phyloP scores from a whole-genome alignment of 2,888 invertebrate genomes.

The Coenonympha arcania region DNA sequence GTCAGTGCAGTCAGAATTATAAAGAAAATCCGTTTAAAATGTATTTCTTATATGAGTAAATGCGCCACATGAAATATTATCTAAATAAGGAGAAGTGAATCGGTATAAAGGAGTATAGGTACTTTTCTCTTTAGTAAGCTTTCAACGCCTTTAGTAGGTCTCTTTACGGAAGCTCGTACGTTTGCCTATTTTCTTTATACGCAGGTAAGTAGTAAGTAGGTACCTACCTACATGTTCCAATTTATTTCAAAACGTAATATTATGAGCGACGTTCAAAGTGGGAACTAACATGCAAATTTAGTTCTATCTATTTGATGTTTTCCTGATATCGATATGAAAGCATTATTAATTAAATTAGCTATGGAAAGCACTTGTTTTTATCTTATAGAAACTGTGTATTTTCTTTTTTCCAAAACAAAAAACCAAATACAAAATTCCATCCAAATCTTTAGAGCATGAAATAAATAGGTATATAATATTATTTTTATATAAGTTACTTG shows the following conservation, averaged over 20 bases:
- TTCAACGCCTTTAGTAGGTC: conserved; percentile 17
- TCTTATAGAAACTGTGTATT: too few relatives aligned
- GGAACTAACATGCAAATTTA: neutral
- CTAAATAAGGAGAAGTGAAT: neutral
- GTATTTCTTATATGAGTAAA: conserved; percentile 19
- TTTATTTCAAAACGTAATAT: neutral
- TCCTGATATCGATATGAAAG: neutral
- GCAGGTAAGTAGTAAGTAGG: too few relatives aligned
- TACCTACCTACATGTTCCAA: conserved; percentile 11
- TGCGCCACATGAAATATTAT: conserved; percentile 13
- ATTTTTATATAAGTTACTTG: too few relatives aligned
- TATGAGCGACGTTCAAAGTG: neutral
- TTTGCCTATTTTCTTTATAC: conserved; percentile 23
- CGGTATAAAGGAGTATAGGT: too few relatives aligned
- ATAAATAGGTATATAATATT: too few relatives aligned
- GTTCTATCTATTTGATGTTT: neutral
- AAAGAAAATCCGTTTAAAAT: too few relatives aligned
- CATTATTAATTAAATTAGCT: neutral
- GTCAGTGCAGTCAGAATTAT: too few relatives aligned
- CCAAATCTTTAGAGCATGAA: too few relatives aligned
- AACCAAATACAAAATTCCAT: too few relatives aligned
- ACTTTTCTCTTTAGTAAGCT: conserved; percentile 12
- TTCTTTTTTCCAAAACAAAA: too few relatives aligned
- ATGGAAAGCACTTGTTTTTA: too few relatives aligned
- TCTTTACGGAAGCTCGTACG: conserved; percentile 20